Base-by-base conservation (phyloP, 2,888 invertebrate species). In the Drosophila mayaguana region DNA sequence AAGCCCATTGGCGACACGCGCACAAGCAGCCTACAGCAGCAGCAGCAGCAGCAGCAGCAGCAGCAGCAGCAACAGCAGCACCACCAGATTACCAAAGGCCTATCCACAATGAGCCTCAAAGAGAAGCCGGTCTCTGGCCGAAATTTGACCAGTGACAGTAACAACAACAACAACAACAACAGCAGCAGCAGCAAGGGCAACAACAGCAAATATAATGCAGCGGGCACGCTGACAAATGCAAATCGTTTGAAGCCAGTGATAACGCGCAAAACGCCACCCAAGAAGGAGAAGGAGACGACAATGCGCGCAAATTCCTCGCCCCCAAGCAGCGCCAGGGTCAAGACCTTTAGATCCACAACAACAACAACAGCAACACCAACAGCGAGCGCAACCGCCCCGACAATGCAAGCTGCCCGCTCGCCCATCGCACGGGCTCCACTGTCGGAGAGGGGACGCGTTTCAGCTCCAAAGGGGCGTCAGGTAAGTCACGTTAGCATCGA, bases 1-100 rank as follows among this genome's bases (percentile, higher is more conserved):
- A 96, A 96, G 88, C 97, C 97, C 0, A 94, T 97, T 63, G 94
- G 94, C 83, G 77, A 70, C 2, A 93, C 93, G 7, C 78, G 69
- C 4, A 25, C 53, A 14, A 38, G 25, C 36, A 70, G 22, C 61
- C 75, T 11, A 43, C 63, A 38, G 6, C 59, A 62, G 14, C 54
- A 55, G 40, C 36, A 22, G 11, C 70, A 42, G 3, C 40, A 53
- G 9, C 84, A 20, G 12, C 34, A 34, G 11, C n/a, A n/a, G n/a
- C n/a, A n/a, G n/a, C n/a, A n/a, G n/a, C n/a, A n/a, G n/a, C 34
- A 32, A 9, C 32, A 32, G 42, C 65, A 65, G 50, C 18, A 56
- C 2, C 64, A 59, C 2, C 64, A 59, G 20, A 60, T 84, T 12
- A 46, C 72, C 34, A 91, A 89, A 56, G 89, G 78, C 12, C 63